Percentiles rank a stretch among this genome's conserved stretches.
phyloP scores from a whole-genome alignment of 2,797 vertebrate species.

The Propithecus deckenii region DNA sequence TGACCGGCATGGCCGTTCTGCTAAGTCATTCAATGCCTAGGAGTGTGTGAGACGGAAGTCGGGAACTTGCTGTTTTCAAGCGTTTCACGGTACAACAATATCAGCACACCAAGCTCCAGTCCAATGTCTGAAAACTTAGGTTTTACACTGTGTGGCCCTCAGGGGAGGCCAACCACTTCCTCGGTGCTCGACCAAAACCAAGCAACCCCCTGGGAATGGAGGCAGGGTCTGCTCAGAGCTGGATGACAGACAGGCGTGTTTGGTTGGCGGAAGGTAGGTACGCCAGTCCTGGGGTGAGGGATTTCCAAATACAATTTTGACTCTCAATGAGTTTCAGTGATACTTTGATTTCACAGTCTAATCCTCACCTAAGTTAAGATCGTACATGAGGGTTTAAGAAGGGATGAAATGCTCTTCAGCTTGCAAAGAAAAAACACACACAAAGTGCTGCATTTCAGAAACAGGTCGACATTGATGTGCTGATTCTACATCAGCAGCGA shows the following conservation, averaged over 20 bases:
- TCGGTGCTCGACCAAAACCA: accelerated
- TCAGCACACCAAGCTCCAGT: accelerated
- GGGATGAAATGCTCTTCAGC: not conserved
- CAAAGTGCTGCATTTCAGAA: not conserved
- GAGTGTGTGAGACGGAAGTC: accelerated
- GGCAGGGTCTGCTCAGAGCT: accelerated
- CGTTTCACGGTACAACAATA: accelerated
- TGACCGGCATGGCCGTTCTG: accelerated
- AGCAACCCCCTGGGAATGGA: not conserved
- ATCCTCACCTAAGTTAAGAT: not conserved
- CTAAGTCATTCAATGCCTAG: accelerated
- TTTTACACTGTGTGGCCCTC: accelerated
- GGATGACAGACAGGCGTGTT: accelerated
- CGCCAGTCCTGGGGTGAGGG: accelerated
- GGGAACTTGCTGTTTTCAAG: accelerated
- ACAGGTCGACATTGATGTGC: accelerated
- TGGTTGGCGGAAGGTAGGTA: no score
- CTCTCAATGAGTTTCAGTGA: not conserved
- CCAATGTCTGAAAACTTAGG: not conserved
- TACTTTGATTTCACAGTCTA: not conserved
- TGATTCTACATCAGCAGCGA: accelerated
- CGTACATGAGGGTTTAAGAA: not conserved
- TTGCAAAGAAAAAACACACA: not conserved
- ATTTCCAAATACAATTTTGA: accelerated
- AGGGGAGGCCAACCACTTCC: not conserved